These are phyloP conservation scores for Nematopogon swammerdamellus DNA, from an alignment of 2,888 invertebrate species.

Conservation along the genomic window DNA sequence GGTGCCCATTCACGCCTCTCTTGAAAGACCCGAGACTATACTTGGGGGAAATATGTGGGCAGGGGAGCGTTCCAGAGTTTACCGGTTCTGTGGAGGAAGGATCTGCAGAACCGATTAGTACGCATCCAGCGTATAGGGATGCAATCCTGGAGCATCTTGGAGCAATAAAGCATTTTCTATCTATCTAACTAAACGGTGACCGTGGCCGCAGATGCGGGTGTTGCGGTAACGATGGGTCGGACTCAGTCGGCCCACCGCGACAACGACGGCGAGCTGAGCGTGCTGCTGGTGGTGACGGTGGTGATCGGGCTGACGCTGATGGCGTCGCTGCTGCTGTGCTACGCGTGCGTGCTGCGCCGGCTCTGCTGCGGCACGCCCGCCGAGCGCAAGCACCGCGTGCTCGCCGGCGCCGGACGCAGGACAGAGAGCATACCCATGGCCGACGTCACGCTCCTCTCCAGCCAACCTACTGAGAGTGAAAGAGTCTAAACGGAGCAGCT, in stretches of 20 bases:
- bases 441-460: slow-evolving; percentile 56
- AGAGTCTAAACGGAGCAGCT: slow-evolving; percentile 37
- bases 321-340: slow-evolving; percentile 62
- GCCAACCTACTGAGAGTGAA: slow-evolving; percentile 58
- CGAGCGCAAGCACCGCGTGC: slow-evolving; percentile 30
- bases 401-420: slow-evolving; percentile 27
- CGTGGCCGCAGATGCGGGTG: background rate
- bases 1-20: too few relatives aligned
- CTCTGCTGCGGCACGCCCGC: slow-evolving; percentile 58
- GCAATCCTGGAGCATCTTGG: too few relatives aligned
- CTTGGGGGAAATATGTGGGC: too few relatives aligned
- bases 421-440: slow-evolving; percentile 59
- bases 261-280: slow-evolving; percentile 55
- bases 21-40: too few relatives aligned
- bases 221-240: slow-evolving; percentile 30
- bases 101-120: too few relatives aligned
- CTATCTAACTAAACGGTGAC: too few relatives aligned
- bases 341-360: slow-evolving; percentile 62
- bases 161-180: too few relatives aligned
- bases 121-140: too few relatives aligned
- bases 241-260: slow-evolving; percentile 28
- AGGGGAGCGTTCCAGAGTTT: too few relatives aligned
- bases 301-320: slow-evolving; percentile 58
- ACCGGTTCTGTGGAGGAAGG: too few relatives aligned
- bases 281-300: slow-evolving; percentile 57